These are phyloP conservation scores for Cinclus mexicanus DNA, from an alignment of 2,113 vertebrate genomes.

Conservation along the genomic window DNA sequence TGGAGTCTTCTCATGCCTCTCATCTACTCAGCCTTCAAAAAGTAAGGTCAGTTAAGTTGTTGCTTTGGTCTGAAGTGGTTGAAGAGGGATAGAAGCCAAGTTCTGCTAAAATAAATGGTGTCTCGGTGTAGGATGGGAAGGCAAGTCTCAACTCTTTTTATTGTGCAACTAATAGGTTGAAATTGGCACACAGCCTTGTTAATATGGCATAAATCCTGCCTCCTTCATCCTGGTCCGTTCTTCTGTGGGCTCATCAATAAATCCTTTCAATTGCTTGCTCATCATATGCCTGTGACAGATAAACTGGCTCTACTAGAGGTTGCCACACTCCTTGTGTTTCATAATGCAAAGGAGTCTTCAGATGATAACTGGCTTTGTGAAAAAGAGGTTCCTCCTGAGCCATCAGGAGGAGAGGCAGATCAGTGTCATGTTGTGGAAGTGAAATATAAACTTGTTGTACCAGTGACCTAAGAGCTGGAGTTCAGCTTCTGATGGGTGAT, in stretches of 20 bases:
- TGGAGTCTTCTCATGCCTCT: neutral
- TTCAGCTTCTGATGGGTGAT: neutral
- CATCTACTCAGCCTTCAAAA: neutral
- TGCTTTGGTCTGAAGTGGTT: neutral
- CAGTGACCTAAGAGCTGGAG: neutral
- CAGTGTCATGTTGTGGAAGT: neutral
- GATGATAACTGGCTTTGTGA: neutral
- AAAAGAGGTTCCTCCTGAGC: neutral
- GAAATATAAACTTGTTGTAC: neutral
- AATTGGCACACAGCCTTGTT: slow-evolving; percentile 30
- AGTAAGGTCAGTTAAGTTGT: slow-evolving; percentile 8
- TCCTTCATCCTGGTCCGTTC: neutral
- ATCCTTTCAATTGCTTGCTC: neutral
- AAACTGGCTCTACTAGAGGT: neutral
- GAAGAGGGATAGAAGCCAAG: neutral
- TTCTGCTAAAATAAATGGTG: neutral
- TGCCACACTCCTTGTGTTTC: neutral
- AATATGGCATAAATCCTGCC: slow-evolving; percentile 45
- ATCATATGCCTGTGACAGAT: neutral
- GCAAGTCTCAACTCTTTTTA: neutral
- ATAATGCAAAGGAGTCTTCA: neutral
- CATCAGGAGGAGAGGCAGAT: neutral
- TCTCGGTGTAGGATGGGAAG: neutral
- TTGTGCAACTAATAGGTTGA: slow-evolving; percentile 26
- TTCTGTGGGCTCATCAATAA: slow-evolving; percentile 20